A percentile compares a stretch with the other conserved stretches of the same genome.
Conservation (phyloP, 2,888 invertebrate genomes). For the Caradrina clavipalpis region DNA sequence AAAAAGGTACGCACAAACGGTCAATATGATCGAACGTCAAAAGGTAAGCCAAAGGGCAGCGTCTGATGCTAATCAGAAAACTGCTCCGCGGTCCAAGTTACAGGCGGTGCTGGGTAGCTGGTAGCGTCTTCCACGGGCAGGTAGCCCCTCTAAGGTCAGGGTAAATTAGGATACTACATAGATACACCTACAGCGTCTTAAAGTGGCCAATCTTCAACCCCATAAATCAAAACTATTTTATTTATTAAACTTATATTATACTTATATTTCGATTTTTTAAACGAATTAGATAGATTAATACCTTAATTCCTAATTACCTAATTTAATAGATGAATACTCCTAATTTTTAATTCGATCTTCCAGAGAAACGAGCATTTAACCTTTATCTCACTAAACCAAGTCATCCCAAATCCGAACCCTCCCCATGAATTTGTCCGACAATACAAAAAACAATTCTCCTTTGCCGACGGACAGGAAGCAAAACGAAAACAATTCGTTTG, state of each 20-base stretch:
- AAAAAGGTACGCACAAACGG: constrained; percentile 63
- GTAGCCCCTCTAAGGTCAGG: neutral
- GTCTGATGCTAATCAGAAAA: constrained; percentile 80
- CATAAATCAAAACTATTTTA: too few species aligned
- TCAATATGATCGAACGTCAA: constrained; percentile 76
- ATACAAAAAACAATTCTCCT: constrained; percentile 35
- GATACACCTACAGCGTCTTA: neutral
- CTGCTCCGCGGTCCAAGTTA: constrained; percentile 37
- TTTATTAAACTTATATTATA: too few species aligned
- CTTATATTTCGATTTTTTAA: too few species aligned
- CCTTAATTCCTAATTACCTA: too few species aligned
- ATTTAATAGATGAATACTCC: too few species aligned
- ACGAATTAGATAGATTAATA: too few species aligned
- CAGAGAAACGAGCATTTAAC: neutral
- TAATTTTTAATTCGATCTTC: too few species aligned
- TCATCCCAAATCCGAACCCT: neutral
- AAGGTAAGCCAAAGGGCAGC: constrained; percentile 75
- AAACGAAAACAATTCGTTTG: constrained; percentile 53
- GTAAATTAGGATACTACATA: too few species aligned
- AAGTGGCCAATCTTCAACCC: neutral
- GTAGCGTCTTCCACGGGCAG: neutral
- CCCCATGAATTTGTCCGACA: constrained; percentile 29
- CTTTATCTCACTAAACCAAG: constrained; percentile 2
- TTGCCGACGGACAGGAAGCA: constrained; percentile 32
- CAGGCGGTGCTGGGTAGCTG: neutral